Conservation (phyloP, 2,113 vertebrate genomes). For the Cettia cetti region DNA sequence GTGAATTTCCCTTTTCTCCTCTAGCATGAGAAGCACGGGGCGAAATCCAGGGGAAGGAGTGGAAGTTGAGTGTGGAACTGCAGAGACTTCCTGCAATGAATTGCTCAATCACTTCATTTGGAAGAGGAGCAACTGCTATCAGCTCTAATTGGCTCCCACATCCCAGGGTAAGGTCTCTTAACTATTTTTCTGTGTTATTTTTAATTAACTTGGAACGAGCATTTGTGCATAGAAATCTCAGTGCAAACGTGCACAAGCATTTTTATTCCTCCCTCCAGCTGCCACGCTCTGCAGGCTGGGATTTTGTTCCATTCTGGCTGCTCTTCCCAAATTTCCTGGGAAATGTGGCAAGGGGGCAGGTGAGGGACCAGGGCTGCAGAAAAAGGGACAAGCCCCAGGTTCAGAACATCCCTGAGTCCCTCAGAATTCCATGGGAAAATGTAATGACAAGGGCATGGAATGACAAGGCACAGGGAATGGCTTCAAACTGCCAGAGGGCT, state of each 20-base stretch:
- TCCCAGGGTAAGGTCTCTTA: background rate
- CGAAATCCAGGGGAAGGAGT: background rate
- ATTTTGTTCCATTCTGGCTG: background rate
- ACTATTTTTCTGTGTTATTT: background rate
- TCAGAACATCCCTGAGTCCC: background rate
- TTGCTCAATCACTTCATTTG: background rate
- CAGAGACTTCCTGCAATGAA: background rate
- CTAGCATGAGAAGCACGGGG: fast-evolving
- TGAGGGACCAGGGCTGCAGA: too few species aligned
- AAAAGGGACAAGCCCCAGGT: too few species aligned
- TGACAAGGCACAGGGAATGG: background rate
- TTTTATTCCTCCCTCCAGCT: background rate
- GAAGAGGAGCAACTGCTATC: background rate
- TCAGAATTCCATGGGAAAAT: background rate
- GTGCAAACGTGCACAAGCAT: background rate
- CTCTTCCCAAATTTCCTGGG: background rate
- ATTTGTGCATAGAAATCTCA: background rate
- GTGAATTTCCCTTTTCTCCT: background rate
- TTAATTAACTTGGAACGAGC: background rate
- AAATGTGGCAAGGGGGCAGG: too few species aligned
- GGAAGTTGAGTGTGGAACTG: background rate
- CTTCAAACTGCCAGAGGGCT: background rate
- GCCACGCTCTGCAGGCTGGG: background rate
- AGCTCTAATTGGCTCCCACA: background rate
- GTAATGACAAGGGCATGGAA: too few species aligned